Conservation (phyloP, 2,888 invertebrate species). For the Lasioglossum villosulum region DNA sequence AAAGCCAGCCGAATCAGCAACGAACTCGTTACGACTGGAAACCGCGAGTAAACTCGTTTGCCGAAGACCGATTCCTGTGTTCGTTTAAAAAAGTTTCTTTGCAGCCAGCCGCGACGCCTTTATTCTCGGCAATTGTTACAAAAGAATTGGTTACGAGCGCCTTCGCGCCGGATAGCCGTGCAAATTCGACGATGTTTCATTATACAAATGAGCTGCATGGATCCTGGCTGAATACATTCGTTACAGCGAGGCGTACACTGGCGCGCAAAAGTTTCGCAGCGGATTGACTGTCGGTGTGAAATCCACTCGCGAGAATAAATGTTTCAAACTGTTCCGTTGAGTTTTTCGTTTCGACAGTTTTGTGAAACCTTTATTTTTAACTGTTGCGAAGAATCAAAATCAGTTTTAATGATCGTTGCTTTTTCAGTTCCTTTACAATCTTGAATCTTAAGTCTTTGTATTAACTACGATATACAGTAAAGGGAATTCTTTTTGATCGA, state of each 20-base stretch:
- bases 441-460: not conserved
- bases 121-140: not conserved
- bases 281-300: not conserved
- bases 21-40: not conserved
- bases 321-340: not conserved
- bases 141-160: constrained; percentile 1
- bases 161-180: not conserved
- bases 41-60: not conserved
- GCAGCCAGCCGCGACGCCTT: not conserved
- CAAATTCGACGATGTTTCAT: constrained; percentile 2
- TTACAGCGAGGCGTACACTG: not conserved
- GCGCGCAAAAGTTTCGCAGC: not conserved
- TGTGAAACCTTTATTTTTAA: not conserved
- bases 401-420: not conserved
- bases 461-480: no score
- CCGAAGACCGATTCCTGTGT: not conserved
- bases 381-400: not conserved
- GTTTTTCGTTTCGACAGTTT: not conserved
- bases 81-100: not conserved
- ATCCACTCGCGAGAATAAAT: not conserved
- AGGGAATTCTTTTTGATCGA: no score
- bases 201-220: constrained; percentile 1
- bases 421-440: not conserved
- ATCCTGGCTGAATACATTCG: constrained; percentile 1
- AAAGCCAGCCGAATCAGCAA: not conserved